These are phyloP conservation scores for Salvelinus fontinalis DNA, from an alignment of 2,113 vertebrate genomes.

Conservation along the genomic window DNA sequence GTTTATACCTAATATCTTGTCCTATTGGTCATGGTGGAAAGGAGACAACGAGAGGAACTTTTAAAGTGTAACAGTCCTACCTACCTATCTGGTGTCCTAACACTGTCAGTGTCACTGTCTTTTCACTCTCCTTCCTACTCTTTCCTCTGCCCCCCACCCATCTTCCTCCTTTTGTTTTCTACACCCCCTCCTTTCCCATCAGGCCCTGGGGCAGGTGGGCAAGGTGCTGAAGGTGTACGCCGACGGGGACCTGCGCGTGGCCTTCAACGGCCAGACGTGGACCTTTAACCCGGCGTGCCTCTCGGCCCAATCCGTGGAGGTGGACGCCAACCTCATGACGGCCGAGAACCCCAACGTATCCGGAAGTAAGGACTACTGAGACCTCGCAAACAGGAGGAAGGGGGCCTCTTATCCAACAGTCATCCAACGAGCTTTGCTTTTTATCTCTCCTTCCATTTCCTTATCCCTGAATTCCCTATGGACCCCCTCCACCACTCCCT, in stretches of 20 bases:
- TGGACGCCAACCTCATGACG: slow-evolving; percentile 92
- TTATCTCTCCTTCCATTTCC: not conserved
- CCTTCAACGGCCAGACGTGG: slow-evolving; percentile 92
- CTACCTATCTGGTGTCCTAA: not conserved
- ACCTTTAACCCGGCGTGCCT: slow-evolving; percentile 96
- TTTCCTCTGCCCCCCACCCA: not conserved
- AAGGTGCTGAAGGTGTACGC: slow-evolving; percentile 95
- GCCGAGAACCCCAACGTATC: slow-evolving; percentile 86
- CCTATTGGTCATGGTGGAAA: not conserved
- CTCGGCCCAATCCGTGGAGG: slow-evolving; percentile 82
- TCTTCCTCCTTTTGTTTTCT: not conserved
- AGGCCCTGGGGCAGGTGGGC: slow-evolving; percentile 90
- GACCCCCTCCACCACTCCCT: not conserved
- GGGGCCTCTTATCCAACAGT: slow-evolving; percentile 16
- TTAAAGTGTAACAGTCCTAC: not conserved
- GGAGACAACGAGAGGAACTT: not conserved
- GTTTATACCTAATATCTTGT: not conserved
- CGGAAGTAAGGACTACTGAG: slow-evolving; percentile 82
- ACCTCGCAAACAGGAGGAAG: slow-evolving; percentile 31
- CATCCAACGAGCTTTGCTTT: slow-evolving; percentile 13
- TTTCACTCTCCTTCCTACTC: not conserved
- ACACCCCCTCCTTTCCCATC: not conserved
- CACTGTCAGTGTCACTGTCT: not conserved
- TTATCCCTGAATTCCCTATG: not conserved
- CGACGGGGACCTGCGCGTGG: slow-evolving; percentile 89